phyloP scores from a whole-genome alignment of 2,888 invertebrate genomes.

The Dryocosmus kuriphilus region DNA sequence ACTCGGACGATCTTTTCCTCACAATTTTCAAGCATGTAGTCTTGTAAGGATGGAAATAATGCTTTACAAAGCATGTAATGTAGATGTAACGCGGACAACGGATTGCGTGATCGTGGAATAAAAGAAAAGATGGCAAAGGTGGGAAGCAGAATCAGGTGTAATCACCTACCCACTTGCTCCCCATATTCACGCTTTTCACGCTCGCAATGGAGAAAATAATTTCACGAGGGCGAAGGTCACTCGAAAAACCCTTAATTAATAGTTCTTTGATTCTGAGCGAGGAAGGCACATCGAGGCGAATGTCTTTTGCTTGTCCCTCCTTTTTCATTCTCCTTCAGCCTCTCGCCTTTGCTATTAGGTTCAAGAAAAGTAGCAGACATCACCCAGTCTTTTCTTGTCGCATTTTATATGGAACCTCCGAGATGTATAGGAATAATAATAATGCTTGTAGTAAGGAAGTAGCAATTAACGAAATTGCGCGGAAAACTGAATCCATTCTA shows the following conservation, averaged over 20 bases:
- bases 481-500: slow-evolving; percentile 12
- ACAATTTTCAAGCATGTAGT: neutral
- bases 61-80: neutral
- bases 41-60: neutral
- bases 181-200: slow-evolving; percentile 29
- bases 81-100: neutral
- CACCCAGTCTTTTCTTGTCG: neutral
- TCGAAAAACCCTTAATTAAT: slow-evolving; percentile 38
- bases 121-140: neutral
- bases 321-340: slow-evolving; percentile 28
- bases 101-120: neutral
- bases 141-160: slow-evolving; percentile 57
- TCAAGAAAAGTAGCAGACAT: slow-evolving; percentile 37
- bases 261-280: slow-evolving; percentile 26
- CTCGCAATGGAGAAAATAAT: slow-evolving; percentile 34
- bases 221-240: slow-evolving; percentile 38
- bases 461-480: slow-evolving; percentile 19
- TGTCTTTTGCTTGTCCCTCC: slow-evolving; percentile 29
- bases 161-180: slow-evolving; percentile 62
- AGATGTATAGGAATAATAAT: slow-evolving; percentile 30
- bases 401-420: slow-evolving; percentile 11
- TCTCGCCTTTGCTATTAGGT: slow-evolving; percentile 21
- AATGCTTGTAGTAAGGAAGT: slow-evolving; percentile 18
- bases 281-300: slow-evolving; percentile 21
- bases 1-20: neutral